phyloP scores from a whole-genome alignment of 2,888 invertebrate species.

The Trichogramma evanescens region DNA sequence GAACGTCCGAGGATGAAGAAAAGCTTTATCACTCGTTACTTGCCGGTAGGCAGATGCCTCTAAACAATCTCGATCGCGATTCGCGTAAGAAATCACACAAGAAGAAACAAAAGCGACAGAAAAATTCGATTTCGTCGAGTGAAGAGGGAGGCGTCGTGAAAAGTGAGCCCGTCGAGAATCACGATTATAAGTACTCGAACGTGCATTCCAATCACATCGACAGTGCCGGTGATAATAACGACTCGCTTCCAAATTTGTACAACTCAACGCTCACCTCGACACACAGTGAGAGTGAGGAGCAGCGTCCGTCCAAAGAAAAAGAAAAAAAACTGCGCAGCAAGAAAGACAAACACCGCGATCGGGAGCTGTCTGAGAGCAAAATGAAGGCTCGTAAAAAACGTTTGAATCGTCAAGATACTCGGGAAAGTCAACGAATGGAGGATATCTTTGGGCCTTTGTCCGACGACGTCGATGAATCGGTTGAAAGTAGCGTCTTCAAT shows the following conservation, averaged over 20 bases:
- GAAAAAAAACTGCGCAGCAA: slow-evolving; percentile 48
- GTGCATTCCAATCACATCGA: slow-evolving; percentile 13
- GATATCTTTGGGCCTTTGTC: slow-evolving; percentile 83
- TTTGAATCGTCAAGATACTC: slow-evolving; percentile 57
- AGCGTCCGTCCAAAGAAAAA: slow-evolving; percentile 33
- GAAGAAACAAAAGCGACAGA: slow-evolving; percentile 76
- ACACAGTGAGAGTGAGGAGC: slow-evolving; percentile 37
- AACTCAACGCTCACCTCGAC: slow-evolving; percentile 23
- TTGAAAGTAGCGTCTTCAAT: slow-evolving; percentile 38
- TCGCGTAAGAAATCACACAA: slow-evolving; percentile 68
- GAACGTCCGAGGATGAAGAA: slow-evolving; percentile 44
- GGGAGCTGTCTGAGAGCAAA: slow-evolving; percentile 42
- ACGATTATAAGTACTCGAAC: slow-evolving; percentile 24
- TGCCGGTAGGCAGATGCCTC: slow-evolving; percentile 31
- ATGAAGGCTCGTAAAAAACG: slow-evolving; percentile 41
- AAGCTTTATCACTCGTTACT: slow-evolving; percentile 34
- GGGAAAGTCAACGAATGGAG: slow-evolving; percentile 60
- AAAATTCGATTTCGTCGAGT: slow-evolving; percentile 53
- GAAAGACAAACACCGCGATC: slow-evolving; percentile 44
- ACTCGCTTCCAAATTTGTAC: slow-evolving; percentile 15
- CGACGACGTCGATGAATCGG: slow-evolving; percentile 57
- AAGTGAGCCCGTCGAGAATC: slow-evolving; percentile 28
- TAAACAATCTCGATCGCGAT: slow-evolving; percentile 43
- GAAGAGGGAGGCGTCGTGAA: slow-evolving; percentile 34
- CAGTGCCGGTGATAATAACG: slow-evolving; percentile 10